These are phyloP conservation scores for Dicyrtomina minuta DNA, from an alignment of 2,888 invertebrate genomes.

Conservation along the genomic window DNA sequence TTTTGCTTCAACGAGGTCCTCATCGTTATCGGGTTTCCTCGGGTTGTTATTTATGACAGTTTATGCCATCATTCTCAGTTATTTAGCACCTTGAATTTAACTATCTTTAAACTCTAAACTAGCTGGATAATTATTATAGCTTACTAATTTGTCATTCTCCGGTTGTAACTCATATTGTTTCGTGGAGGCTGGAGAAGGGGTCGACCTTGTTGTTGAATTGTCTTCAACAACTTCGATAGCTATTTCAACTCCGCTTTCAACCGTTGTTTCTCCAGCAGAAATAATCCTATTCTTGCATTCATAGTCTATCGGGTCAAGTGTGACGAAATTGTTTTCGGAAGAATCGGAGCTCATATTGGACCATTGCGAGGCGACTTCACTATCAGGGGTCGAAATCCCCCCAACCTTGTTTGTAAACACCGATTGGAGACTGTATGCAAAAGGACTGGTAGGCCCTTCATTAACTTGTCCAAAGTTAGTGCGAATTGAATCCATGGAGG, in stretches of 20 bases:
- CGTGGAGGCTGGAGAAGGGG: constrained; percentile 33
- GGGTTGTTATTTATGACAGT: no score
- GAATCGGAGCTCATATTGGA: constrained; percentile 50
- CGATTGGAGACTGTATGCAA: constrained; percentile 19
- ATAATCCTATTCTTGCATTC: constrained; percentile 19
- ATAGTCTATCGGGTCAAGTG: constrained; percentile 41
- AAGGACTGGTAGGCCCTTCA: constrained; percentile 41
- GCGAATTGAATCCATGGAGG: constrained; percentile 42
- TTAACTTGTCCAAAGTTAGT: constrained; percentile 46
- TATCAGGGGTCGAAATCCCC: constrained; percentile 52
- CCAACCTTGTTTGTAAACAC: constrained; percentile 51
- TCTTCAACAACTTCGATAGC: constrained; percentile 34
- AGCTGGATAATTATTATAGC: no score
- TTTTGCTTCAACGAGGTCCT: no score
- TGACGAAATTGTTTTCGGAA: constrained; percentile 50
- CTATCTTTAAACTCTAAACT: no score
- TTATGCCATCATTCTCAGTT: no score
- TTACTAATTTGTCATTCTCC: constrained; percentile 36
- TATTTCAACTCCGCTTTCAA: constrained; percentile 45
- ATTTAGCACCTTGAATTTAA: no score
- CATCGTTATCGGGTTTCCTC: no score
- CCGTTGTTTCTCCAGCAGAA: constrained; percentile 9
- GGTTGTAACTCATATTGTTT: constrained; percentile 15
- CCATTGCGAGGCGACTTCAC: constrained; percentile 51
- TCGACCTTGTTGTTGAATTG: constrained; percentile 31